phyloP scores from a whole-genome alignment of 2,113 vertebrate species.

The Malurus melanocephalus region DNA sequence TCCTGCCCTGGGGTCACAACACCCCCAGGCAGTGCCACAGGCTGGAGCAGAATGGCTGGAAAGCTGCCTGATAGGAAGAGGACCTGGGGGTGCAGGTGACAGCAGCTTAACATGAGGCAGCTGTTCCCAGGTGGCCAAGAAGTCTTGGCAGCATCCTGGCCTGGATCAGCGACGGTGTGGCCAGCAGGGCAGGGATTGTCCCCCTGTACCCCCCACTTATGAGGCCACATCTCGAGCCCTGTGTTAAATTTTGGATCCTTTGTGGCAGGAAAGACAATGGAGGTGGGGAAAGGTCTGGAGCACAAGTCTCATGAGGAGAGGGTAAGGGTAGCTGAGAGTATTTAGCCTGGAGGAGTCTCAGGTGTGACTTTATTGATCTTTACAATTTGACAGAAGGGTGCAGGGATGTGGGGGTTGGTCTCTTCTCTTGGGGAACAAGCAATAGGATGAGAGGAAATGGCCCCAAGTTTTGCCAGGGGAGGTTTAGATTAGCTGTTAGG shows the following conservation, averaged over 20 bases:
- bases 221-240: neutral
- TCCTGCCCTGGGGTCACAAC: neutral
- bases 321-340: neutral
- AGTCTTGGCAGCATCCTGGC: neutral
- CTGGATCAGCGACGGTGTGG: fast-evolving
- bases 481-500: neutral
- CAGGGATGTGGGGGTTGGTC: neutral
- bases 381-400: neutral
- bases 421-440: neutral
- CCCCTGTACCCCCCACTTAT: fast-evolving
- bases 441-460: neutral
- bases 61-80: neutral
- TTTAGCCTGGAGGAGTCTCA: neutral
- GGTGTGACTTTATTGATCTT: neutral
- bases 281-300: neutral
- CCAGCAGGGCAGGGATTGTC: neutral
- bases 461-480: neutral
- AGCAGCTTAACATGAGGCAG: neutral
- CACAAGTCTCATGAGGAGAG: neutral
- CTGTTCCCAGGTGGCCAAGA: neutral
- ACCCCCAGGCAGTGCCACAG: neutral
- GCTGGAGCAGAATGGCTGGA: neutral
- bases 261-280: neutral
- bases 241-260: neutral
- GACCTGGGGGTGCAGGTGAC: no score